phyloP scores from a whole-genome alignment of 2,888 invertebrate species.

The Petrolisthes cinctipes region DNA sequence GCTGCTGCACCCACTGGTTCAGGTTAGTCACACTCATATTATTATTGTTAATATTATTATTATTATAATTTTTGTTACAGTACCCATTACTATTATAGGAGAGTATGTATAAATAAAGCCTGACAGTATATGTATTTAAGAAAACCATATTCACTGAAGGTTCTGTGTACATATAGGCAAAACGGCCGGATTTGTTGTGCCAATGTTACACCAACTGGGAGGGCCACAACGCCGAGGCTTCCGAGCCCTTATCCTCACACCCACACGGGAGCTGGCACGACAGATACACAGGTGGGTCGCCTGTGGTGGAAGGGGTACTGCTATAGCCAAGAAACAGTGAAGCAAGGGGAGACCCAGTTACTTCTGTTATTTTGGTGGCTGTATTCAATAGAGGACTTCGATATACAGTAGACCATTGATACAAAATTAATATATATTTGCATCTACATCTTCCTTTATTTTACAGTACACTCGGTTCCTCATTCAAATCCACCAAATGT shows the following conservation, averaged over 20 bases:
- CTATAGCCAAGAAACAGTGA: too few relatives aligned
- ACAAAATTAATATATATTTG: too few relatives aligned
- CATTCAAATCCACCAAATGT: not conserved
- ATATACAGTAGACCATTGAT: too few relatives aligned
- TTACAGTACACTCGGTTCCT: not conserved
- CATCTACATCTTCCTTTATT: too few relatives aligned
- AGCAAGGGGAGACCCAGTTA: too few relatives aligned
- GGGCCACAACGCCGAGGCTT: conserved; percentile 80
- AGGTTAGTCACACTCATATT: conserved; percentile 33
- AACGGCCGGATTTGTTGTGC: conserved; percentile 93
- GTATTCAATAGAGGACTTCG: too few relatives aligned
- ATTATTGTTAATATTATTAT: not conserved
- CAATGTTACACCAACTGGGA: conserved; percentile 83
- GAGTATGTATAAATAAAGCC: too few relatives aligned
- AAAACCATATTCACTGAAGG: not conserved
- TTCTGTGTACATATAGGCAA: conserved; percentile 76
- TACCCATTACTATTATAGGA: not conserved
- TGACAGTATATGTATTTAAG: not conserved
- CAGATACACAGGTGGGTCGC: conserved; percentile 75
- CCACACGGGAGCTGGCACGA: conserved; percentile 92
- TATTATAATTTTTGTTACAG: conserved; percentile 10
- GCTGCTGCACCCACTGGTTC: conserved; percentile 97
- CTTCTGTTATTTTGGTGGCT: too few relatives aligned
- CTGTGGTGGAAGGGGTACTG: too few relatives aligned
- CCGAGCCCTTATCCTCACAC: conserved; percentile 88